Percentiles rank a stretch among this genome's conserved stretches.
These are phyloP conservation scores for Andinoacara biseriatus DNA, from an alignment of 2,113 vertebrate genomes.

Conservation along the genomic window DNA sequence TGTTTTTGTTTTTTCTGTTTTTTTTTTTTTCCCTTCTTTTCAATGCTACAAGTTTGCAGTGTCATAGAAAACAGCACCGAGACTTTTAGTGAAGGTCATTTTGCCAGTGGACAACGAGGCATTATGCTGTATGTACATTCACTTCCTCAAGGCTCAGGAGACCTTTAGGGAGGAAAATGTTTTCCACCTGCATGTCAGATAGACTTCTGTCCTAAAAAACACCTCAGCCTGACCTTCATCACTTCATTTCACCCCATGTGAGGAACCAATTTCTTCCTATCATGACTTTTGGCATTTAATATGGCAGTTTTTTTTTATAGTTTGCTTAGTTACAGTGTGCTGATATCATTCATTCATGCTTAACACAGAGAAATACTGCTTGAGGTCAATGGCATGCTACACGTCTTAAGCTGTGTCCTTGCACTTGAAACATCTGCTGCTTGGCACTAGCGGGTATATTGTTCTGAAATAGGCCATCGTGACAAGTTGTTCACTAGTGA, in stretches of 20 bases:
- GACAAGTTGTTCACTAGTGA: conserved; percentile 72
- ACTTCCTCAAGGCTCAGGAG: conserved; percentile 49
- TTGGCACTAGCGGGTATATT: conserved; percentile 39
- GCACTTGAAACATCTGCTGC: conserved; percentile 39
- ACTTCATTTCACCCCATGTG: conserved; percentile 25
- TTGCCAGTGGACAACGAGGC: conserved; percentile 17
- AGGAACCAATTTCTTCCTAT: conserved; percentile 6
- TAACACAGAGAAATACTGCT: neutral
- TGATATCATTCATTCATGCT: neutral
- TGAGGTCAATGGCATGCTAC: neutral
- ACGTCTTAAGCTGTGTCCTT: conserved; percentile 45
- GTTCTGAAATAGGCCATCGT: conserved; percentile 65
- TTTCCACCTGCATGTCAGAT: conserved; percentile 57
- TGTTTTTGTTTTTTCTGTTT: neutral
- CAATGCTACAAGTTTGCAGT: neutral
- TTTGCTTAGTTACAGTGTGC: neutral
- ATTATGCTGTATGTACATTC: conserved; percentile 24
- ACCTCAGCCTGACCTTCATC: conserved; percentile 45
- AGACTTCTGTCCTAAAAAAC: conserved; percentile 43
- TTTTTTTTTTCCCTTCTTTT: neutral
- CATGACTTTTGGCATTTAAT: neutral
- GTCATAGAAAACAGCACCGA: neutral
- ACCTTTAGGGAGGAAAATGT: conserved; percentile 50
- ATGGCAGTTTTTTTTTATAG: neutral
- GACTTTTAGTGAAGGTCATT: conserved; percentile 27